phyloP scores from a whole-genome alignment of 2,797 vertebrate species.

The Geotrypetes seraphini region DNA sequence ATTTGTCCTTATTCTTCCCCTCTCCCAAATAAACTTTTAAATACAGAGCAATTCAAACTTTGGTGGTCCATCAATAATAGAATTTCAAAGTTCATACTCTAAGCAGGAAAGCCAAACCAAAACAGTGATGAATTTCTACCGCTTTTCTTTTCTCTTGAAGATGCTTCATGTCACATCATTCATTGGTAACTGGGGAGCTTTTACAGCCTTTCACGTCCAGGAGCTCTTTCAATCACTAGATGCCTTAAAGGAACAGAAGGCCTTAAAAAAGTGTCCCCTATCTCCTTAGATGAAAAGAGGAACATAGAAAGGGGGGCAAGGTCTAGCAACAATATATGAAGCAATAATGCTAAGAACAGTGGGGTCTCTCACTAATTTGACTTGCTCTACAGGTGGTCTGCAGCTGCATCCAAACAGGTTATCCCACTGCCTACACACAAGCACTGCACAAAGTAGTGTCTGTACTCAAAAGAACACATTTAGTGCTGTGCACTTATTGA shows the following conservation, averaged over 20 bases:
- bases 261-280: conserved; percentile 48
- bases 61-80: conserved; percentile 17
- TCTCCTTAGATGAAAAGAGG: conserved; percentile 51
- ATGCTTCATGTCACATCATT: conserved; percentile 25
- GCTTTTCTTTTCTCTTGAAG: conserved; percentile 34
- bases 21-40: too few species aligned
- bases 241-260: conserved; percentile 59
- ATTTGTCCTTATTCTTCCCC: too few species aligned
- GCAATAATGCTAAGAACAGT: conserved; percentile 76
- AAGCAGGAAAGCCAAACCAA: conserved; percentile 31
- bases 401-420: conserved; percentile 88
- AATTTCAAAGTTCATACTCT: conserved; percentile 15
- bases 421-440: conserved; percentile 52
- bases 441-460: conserved; percentile 57
- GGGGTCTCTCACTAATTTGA: conserved; percentile 85
- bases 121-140: conserved; percentile 25
- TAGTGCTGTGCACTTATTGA: conserved; percentile 58
- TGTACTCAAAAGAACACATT: conserved; percentile 64
- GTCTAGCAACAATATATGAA: conserved; percentile 63
- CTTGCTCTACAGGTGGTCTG: conserved; percentile 91
- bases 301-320: conserved; percentile 44
- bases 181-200: conserved; percentile 42
- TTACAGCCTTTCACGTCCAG: conserved; percentile 45
- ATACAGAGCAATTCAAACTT: conserved; percentile 7
- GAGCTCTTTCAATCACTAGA: conserved; percentile 51